Evolutionary conservation across 2,888 invertebrate genomes (phyloP), one percentile per base, ranked within the genome.

Genomic region (Andrena hattorfiana): DNA sequence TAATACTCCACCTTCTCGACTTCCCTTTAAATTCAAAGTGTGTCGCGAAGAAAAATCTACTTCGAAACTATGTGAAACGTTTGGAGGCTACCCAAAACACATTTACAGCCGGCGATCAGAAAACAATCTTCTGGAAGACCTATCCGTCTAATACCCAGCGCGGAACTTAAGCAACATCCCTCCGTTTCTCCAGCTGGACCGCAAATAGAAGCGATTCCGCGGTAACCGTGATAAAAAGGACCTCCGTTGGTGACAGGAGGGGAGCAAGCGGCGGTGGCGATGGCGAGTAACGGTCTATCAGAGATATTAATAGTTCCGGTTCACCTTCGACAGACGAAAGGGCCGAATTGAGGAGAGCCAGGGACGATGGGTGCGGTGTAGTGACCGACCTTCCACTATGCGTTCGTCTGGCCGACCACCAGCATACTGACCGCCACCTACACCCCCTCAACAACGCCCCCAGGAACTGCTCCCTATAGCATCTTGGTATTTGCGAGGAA

Each of bases 261-360:
- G 32, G 54, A 72, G 56, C 35, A 56, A 49, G 49, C 32, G 26
- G 35, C 16, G 30, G 51, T 16, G 42, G 42, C 35, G 32, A 49
- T 10, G 75, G 59, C 28, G 56, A 64, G 32, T 75, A 85, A 81
- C 73, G 79, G 77, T 77, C 72, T 75, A 88, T 87, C 81, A 75
- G 69, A 67, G 83, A 81, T 81, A 86, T 83, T 75, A 83, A 88
- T 83, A 83, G 74, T 79, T 75, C 54, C 32, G n/a, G 54, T 59
- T 66, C 59, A 32, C 48, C 66, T 56, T 54, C 60, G 28, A n/a
- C 28, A 20, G 8, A 16, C 23, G 73, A 54, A 42, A 59, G 64
- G 74, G 66, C 35, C 59, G 70, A 82, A 82, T 81, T 26, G 81
- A 63, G 59, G 56, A 73, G 72, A 81, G 72, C 67, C 75, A 81